Conservation (phyloP, 1,140 invertebrate genomes). For the Drosophila pseudoobscura region DNA sequence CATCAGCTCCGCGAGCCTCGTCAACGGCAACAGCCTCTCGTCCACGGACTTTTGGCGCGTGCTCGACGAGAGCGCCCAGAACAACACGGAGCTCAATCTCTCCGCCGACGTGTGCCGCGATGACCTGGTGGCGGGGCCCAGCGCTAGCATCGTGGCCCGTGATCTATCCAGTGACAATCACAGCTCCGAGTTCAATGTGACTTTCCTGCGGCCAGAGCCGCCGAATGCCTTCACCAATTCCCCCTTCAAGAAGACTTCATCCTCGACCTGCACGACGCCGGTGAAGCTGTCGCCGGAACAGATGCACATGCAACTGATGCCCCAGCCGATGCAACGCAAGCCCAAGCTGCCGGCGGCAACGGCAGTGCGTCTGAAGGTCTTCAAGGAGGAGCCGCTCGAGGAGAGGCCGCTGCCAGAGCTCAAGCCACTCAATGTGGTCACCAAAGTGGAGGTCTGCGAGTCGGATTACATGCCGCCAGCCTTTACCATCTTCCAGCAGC, state of each 20-base stretch:
- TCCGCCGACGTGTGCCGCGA: slow-evolving; percentile 54
- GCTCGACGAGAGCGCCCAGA: slow-evolving; percentile 76
- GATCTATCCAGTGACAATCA: slow-evolving; percentile 50
- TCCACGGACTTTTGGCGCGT: slow-evolving; percentile 81
- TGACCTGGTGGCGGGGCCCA: slow-evolving; percentile 40
- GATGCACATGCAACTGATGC: slow-evolving; percentile 31
- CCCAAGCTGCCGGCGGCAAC: slow-evolving; percentile 57
- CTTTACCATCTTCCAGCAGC: slow-evolving; percentile 67
- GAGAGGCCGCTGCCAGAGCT: slow-evolving; percentile 21
- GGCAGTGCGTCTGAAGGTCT: slow-evolving; percentile 63
- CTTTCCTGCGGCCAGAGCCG: slow-evolving; percentile 65
- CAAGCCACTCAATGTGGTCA: slow-evolving; percentile 23
- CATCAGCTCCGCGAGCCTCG: slow-evolving; percentile 69
- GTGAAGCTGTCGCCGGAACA: slow-evolving; percentile 54
- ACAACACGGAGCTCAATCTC: slow-evolving; percentile 69
- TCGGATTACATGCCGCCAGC: slow-evolving; percentile 55
- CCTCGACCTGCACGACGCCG: slow-evolving; percentile 30
- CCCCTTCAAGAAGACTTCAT: slow-evolving; percentile 62
- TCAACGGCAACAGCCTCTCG: slow-evolving; percentile 76
- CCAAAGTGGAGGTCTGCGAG: slow-evolving; percentile 61
- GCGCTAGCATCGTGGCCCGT: slow-evolving; percentile 23
- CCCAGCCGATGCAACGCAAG: slow-evolving; percentile 54
- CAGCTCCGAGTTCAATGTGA: slow-evolving; percentile 64
- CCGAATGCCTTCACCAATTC: slow-evolving; percentile 72
- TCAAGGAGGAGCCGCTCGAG: slow-evolving; percentile 63